These are phyloP conservation scores for Buceros bicornis DNA, from an alignment of 2,797 vertebrate species.

Conservation along the genomic window DNA sequence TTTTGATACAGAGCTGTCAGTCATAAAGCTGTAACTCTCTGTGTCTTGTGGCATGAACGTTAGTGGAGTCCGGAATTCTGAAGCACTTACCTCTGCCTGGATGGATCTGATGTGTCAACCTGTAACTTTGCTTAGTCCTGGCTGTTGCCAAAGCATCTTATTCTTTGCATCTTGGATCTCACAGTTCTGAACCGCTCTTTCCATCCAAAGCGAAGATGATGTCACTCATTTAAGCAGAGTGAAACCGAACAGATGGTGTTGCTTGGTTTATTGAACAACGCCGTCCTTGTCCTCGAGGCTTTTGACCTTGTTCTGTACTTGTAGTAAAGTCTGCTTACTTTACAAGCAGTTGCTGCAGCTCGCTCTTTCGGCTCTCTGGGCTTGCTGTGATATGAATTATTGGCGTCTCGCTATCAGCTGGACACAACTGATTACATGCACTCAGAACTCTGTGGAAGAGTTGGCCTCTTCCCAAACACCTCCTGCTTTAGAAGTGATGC, in stretches of 20 bases:
- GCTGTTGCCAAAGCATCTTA: not conserved
- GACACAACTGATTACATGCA: not conserved
- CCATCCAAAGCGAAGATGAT: not conserved
- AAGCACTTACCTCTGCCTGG: not conserved
- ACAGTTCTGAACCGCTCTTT: not conserved
- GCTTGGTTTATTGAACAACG: not conserved
- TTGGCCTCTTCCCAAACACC: not conserved
- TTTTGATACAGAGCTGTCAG: not conserved
- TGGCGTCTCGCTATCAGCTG: not conserved
- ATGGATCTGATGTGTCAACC: not conserved
- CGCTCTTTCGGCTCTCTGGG: not conserved
- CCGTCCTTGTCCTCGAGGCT: not conserved
- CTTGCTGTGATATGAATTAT: not conserved
- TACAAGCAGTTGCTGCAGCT: not conserved
- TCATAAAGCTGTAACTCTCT: not conserved
- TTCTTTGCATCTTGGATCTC: not conserved
- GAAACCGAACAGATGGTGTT: not conserved
- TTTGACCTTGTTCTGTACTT: not conserved
- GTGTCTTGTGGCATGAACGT: not conserved
- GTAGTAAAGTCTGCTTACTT: not conserved
- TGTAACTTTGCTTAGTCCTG: not conserved
- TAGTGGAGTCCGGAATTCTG: not conserved
- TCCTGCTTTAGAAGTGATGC: not conserved
- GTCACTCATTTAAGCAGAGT: not conserved
- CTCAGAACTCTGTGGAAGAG: not conserved